Evolutionary conservation across 2,888 invertebrate genomes (phyloP).

Genomic region (Nymphalis c-album): DNA sequence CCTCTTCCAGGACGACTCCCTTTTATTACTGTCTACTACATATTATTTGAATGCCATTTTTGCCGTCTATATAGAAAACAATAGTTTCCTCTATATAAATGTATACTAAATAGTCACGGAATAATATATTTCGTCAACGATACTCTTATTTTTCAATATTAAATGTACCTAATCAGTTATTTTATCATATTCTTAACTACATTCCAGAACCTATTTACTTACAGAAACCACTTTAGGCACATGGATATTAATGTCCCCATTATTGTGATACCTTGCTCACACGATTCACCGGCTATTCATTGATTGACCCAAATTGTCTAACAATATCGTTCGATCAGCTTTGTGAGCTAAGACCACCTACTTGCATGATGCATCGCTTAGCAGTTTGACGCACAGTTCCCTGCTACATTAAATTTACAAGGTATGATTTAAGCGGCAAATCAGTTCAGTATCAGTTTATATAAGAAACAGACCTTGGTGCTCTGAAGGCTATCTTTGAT

Average conservation of each 20-base stretch:
- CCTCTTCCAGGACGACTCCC: constrained; percentile 27
- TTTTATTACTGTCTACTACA: constrained; percentile 19
- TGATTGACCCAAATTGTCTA: constrained; percentile 71
- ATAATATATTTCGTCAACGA: background rate
- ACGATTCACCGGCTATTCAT: constrained; percentile 52
- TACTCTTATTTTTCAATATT: no score
- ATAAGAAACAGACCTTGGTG: constrained; percentile 60
- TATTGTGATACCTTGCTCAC: constrained; percentile 28
- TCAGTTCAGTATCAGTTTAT: constrained; percentile 16
- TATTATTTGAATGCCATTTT: constrained; percentile 37
- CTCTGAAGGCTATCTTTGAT: constrained; percentile 70
- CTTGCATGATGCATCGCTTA: constrained; percentile 1
- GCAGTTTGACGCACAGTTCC: background rate
- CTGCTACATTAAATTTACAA: background rate
- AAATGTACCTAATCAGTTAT: no score
- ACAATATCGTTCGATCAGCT: constrained; percentile 57
- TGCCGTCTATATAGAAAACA: constrained; percentile 14
- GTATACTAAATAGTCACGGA: background rate
- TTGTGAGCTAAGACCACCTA: constrained; percentile 25
- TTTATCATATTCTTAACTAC: no score
- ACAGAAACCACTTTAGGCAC: no score
- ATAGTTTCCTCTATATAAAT: background rate
- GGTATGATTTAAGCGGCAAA: constrained; percentile 4
- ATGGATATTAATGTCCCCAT: constrained; percentile 10
- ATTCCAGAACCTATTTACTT: no score